phyloP scores from a whole-genome alignment of 2,888 invertebrate genomes.

The Caenorhabditis japonica region DNA sequence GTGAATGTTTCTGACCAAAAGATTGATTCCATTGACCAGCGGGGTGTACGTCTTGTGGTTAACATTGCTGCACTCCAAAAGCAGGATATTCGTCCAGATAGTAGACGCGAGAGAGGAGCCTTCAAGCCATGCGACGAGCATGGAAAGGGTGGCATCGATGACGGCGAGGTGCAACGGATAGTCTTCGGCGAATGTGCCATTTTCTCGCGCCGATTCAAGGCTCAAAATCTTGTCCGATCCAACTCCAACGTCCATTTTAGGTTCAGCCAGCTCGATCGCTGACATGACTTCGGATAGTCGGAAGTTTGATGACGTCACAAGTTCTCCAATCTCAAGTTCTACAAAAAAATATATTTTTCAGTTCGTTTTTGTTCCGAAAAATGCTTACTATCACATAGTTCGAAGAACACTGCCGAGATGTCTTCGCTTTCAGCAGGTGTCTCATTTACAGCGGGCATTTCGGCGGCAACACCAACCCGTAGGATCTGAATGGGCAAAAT shows the following conservation, averaged over 20 bases:
- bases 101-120: conserved; percentile 96
- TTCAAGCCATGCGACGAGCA: conserved; percentile 94
- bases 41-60: conserved; percentile 85
- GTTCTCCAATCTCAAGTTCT: conserved; percentile 58
- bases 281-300: conserved; percentile 96
- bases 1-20: conserved; percentile 27
- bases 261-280: conserved; percentile 99
- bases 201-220: conserved; percentile 10
- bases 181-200: too few species aligned
- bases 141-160: conserved; percentile 92
- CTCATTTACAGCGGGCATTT: conserved; percentile 17
- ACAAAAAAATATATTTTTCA: conserved; percentile 14
- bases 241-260: conserved; percentile 99
- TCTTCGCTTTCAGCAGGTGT: conserved; percentile 6
- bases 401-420: conserved; percentile 30
- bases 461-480: conserved; percentile 20
- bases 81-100: conserved; percentile 79
- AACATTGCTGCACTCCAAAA: conserved; percentile 34
- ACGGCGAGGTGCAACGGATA: conserved; percentile 88
- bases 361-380: conserved; percentile 9
- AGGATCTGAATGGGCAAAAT: conserved; percentile 12
- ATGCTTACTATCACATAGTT: conserved; percentile 34
- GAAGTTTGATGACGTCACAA: conserved; percentile 50
- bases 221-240: conserved; percentile 79
- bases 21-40: conserved; percentile 84